Evolutionary conservation across 2,888 invertebrate species (phyloP), one percentile per base, ranked within the genome.

Genomic region (Syritta pipiens): DNA sequence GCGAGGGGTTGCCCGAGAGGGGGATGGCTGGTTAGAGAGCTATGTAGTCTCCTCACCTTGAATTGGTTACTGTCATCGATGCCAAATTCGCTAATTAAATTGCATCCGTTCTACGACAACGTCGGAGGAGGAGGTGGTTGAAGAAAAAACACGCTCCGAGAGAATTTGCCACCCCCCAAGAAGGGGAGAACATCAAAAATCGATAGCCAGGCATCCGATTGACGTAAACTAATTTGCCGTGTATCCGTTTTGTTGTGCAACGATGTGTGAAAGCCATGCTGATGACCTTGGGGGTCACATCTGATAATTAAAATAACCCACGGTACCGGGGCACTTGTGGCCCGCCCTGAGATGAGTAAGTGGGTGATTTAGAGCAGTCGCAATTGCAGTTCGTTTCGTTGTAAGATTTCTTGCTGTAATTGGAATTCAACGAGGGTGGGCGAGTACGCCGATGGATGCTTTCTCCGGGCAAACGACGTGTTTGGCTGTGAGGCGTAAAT

Each of bases 11-110:
- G n/a, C n/a, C 9, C 17, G 19, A 14, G 9, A 20, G 19, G 40
- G 9, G 24, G 9, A 19, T 3, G 40, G 57, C 17, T 57, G 20
- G 28, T 67, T 48, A 51, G 26, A n/a, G n/a, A n/a, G n/a, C n/a
- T n/a, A n/a, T n/a, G n/a, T n/a, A n/a, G n/a, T n/a, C n/a, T 17
- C 24, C 19, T 69, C 51, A 69, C 69, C 71, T 62, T 63, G 37
- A 57, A 72, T 32, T 5, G 46, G 28, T 37, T 28, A 14, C 24
- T 71, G 42, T 59, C 60, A 57, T 40, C 63, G 42, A 59, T 68
- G 74, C 68, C 68, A 68, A 71, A 65, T 37, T 44, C 40, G 57
- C 57, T 71, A 69, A 62, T 75, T 77, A 35, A 57, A 55, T 22
- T 59, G 44, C 30, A 28, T 48, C 24, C 10, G 17, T 10, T 30